A percentile compares a stretch with the other conserved stretches of the same genome.
Conservation (phyloP, 64 coral and sea anemone species). For the Catalaphyllia jardinei region DNA sequence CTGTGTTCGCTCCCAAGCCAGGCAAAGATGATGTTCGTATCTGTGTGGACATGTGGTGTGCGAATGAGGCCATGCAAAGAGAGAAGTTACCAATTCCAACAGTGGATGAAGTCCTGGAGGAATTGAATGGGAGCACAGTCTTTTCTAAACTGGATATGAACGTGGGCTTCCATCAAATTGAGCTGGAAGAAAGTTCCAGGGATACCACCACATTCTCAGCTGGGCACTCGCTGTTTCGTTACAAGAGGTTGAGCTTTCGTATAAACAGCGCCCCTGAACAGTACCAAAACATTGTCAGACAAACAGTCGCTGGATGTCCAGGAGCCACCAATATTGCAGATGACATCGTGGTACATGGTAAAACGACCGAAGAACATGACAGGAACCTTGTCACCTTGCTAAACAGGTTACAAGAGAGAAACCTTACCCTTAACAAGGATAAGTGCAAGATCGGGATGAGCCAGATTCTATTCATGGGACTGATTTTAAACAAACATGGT, state of each 20-base stretch:
- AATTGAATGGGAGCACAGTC: conserved; percentile 33
- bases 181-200: conserved; percentile 6
- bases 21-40: background rate
- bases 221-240: background rate
- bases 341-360: background rate
- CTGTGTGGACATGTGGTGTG: background rate
- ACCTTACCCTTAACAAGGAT: too few species aligned
- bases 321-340: background rate
- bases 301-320: conserved; percentile 21
- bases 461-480: conserved; percentile 42
- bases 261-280: conserved; percentile 35
- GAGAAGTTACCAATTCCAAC: conserved; percentile 18
- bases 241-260: conserved; percentile 21
- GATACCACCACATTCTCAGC: conserved; percentile 18
- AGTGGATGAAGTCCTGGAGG: conserved; percentile 10
- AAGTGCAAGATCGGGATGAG: conserved; percentile 36
- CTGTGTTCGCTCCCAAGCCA: conserved; percentile 5
- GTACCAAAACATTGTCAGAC: conserved; percentile 54
- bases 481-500: conserved; percentile 18
- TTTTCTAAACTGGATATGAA: conserved; percentile 34
- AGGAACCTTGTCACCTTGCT: background rate
- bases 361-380: background rate
- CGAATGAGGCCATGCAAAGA: conserved; percentile 8
- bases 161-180: background rate
- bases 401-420: too few species aligned